These are phyloP conservation scores for Macrobrachium nipponense DNA, from an alignment of 1,140 invertebrate genomes.

Conservation along the genomic window DNA sequence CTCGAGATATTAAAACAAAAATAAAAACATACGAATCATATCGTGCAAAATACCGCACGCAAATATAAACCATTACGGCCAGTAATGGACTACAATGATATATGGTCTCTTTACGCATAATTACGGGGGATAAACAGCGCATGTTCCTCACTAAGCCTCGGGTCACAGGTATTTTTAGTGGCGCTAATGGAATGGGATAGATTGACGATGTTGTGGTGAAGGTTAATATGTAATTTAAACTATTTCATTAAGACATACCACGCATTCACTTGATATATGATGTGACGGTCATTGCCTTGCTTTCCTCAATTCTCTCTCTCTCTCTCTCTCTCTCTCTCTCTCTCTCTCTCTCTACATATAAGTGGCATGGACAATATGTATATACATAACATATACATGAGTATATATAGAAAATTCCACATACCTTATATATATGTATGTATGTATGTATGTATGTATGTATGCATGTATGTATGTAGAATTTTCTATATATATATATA, in stretches of 20 bases:
- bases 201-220: no score
- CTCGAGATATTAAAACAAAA: no score
- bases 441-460: not conserved
- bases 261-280: not conserved
- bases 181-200: no score
- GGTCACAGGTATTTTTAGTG: no score
- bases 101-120: no score
- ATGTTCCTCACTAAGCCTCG: no score
- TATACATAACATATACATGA: not conserved
- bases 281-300: not conserved
- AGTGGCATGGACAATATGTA: no score
- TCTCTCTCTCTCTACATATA: conserved; percentile 1
- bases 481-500: conserved; percentile 21
- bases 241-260: not conserved
- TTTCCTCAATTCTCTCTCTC: not conserved
- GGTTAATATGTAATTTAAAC: not conserved
- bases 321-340: conserved; percentile 20
- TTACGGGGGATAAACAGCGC: no score
- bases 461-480: not conserved
- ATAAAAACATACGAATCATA: no score
- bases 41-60: no score
- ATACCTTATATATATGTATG: not conserved
- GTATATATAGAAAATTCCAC: not conserved
- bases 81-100: no score
- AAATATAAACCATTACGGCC: no score